A percentile compares a stretch with the other conserved stretches of the same genome.
Conservation (phyloP, 2,797 vertebrate species). For the Sebastes cheni region DNA sequence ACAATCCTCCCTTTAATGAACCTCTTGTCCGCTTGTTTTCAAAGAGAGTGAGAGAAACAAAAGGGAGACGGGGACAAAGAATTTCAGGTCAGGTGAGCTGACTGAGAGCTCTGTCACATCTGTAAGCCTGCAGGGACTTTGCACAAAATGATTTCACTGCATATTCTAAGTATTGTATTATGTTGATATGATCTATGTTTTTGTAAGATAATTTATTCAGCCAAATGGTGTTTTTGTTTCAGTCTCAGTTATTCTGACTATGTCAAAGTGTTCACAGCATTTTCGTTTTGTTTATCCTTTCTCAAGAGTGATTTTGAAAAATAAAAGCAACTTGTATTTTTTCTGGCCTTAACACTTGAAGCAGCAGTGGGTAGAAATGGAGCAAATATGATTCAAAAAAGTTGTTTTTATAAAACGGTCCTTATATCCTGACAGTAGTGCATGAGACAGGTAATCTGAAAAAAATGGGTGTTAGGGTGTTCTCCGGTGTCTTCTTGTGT, state of each 20-base stretch:
- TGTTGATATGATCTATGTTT: conserved; percentile 58
- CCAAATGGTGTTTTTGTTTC: conserved; percentile 72
- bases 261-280: conserved; percentile 27
- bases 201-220: conserved; percentile 76
- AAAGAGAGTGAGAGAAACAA: conserved; percentile 32
- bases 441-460: too few relatives aligned
- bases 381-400: too few relatives aligned
- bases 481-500: too few relatives aligned
- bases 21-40: conserved; percentile 31
- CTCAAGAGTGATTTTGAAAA: conserved; percentile 69
- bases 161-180: conserved; percentile 58
- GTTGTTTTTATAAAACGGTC: too few relatives aligned
- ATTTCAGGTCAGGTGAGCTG: conserved; percentile 2
- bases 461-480: too few relatives aligned
- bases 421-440: too few relatives aligned
- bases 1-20: conserved; percentile 34
- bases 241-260: conserved; percentile 49
- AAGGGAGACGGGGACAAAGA: conserved; percentile 9
- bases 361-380: too few relatives aligned
- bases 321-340: conserved; percentile 62
- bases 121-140: conserved; percentile 56
- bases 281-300: conserved; percentile 55
- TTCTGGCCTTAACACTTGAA: conserved; percentile 19
- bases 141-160: conserved; percentile 66
- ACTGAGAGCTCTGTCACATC: conserved; percentile 26